Conservation (phyloP, 2,888 invertebrate genomes). For the Mechanitis mazaeus region DNA sequence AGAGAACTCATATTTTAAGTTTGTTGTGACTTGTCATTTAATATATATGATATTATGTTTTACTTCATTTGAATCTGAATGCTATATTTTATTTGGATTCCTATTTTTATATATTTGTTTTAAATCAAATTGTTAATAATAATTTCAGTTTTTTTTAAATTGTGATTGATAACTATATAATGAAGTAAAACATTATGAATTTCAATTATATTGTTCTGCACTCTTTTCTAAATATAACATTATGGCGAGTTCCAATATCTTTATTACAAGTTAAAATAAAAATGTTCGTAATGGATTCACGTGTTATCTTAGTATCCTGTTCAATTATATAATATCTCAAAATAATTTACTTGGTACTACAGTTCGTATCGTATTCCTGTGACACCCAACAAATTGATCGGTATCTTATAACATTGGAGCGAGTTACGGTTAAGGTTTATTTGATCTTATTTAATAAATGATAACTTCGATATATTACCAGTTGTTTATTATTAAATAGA, state of each 20-base stretch:
- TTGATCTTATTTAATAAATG: constrained; percentile 28
- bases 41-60: background rate
- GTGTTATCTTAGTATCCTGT: constrained; percentile 19
- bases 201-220: background rate
- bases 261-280: background rate
- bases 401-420: constrained; percentile 28
- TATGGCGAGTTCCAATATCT: background rate
- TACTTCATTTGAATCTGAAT: background rate
- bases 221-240: background rate
- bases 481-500: constrained; percentile 6
- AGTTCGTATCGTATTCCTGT: constrained; percentile 27
- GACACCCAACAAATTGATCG: constrained; percentile 32
- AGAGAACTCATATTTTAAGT: constrained; percentile 2
- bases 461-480: constrained; percentile 23
- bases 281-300: constrained; percentile 1
- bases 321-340: constrained; percentile 26
- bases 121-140: no score
- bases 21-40: constrained; percentile 1
- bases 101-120: no score
- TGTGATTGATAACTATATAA: no score
- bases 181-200: no score
- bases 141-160: no score
- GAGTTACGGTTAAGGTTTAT: constrained; percentile 25
- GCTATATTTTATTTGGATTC: no score
- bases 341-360: constrained; percentile 26